These are phyloP conservation scores for Brachyopa scutellaris DNA, from an alignment of 2,888 invertebrate genomes.

Conservation along the genomic window DNA sequence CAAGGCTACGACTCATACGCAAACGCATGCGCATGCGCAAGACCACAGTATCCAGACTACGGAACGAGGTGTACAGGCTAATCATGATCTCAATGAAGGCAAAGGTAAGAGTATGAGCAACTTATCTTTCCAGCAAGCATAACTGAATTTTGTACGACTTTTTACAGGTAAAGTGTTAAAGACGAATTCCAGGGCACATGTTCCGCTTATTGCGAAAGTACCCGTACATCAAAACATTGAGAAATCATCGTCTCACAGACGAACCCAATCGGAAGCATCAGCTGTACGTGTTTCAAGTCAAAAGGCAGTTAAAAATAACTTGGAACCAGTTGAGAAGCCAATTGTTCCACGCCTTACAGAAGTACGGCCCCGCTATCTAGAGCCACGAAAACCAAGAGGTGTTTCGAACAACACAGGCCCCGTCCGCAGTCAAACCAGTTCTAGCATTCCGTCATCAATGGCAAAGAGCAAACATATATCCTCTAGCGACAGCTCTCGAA, in stretches of 20 bases:
- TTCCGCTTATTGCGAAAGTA: conserved; percentile 74
- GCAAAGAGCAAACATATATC: conserved; percentile 78
- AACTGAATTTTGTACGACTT: background rate
- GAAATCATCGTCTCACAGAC: conserved; percentile 77
- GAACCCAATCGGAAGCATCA: conserved; percentile 81
- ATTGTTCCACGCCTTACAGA: conserved; percentile 75
- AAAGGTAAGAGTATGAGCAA: conserved; percentile 73
- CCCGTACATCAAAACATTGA: conserved; percentile 74
- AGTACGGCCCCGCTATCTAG: conserved; percentile 85
- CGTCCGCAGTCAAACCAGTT: conserved; percentile 79
- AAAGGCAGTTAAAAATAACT: conserved; percentile 32
- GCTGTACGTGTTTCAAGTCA: conserved; percentile 56
- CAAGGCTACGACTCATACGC: conserved; percentile 78
- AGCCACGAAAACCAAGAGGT: conserved; percentile 82
- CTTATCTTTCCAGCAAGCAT: background rate
- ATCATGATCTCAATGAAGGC: conserved; percentile 78
- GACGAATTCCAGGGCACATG: conserved; percentile 79
- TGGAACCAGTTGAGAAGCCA: conserved; percentile 57
- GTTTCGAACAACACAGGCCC: conserved; percentile 73
- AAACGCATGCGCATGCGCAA: conserved; percentile 76
- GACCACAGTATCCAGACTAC: conserved; percentile 77
- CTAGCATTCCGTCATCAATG: conserved; percentile 78
- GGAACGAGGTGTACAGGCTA: conserved; percentile 79
- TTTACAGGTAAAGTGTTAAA: conserved; percentile 78
- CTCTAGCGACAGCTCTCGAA: conserved; percentile 81